Evolutionary conservation across 2,113 vertebrate genomes (phyloP).

Genomic region (Anser cygnoides): DNA sequence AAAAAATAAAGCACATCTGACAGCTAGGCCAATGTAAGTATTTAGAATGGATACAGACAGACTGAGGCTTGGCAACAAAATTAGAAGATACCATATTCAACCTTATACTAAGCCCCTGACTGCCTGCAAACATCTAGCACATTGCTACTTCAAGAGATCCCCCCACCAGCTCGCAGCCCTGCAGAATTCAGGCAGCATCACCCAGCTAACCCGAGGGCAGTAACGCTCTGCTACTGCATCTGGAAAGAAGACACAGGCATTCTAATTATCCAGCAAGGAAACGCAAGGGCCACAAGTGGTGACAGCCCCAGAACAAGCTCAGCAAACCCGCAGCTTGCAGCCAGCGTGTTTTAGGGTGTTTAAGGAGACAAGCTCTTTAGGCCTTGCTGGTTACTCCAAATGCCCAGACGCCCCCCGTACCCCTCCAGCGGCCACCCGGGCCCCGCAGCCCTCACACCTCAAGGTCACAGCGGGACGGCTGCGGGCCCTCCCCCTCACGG

Average conservation of each 20-base stretch:
- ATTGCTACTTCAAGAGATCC: not conserved
- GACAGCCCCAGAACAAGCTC: not conserved
- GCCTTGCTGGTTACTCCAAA: not conserved
- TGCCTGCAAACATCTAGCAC: not conserved
- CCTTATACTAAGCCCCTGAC: not conserved
- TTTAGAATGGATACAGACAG: not conserved
- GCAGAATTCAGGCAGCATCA: not conserved
- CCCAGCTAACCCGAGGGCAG: not conserved
- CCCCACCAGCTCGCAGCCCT: not conserved
- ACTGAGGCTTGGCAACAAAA: not conserved
- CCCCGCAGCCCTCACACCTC: not conserved
- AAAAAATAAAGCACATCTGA: not conserved
- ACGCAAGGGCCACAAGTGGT: not conserved
- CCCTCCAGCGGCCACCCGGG: not conserved
- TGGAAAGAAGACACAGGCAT: not conserved
- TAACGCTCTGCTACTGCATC: not conserved
- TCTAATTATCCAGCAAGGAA: not conserved
- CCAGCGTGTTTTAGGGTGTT: not conserved
- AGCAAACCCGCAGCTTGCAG: not conserved
- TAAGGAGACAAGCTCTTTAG: not conserved
- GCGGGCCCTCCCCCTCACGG: too few relatives aligned
- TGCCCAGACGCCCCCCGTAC: rapidly evolving
- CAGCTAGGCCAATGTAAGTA: not conserved
- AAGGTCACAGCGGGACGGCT: constrained; percentile 42
- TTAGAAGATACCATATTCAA: not conserved